Conservation (phyloP, 2,888 invertebrate genomes). For the Sarcophaga subvicina region DNA sequence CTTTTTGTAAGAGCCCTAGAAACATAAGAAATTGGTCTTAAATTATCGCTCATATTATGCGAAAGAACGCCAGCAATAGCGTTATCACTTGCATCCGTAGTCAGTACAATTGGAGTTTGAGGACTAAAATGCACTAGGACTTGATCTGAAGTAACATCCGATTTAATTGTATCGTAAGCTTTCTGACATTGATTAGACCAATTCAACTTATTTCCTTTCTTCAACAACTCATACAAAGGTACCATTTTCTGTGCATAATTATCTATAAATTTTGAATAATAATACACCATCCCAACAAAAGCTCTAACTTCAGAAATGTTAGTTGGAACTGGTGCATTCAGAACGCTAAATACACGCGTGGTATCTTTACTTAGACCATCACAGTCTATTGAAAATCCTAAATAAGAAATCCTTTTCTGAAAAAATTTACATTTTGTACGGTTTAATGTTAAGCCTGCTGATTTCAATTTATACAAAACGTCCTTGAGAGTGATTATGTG, state of each 20-base stretch:
- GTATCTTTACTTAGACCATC: conserved; percentile 35
- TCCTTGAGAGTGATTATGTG: conserved; percentile 18
- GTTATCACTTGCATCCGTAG: conserved; percentile 62
- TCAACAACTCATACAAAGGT: conserved; percentile 39
- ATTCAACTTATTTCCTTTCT: conserved; percentile 23
- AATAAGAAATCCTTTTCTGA: conserved; percentile 35
- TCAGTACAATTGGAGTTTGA: conserved; percentile 62
- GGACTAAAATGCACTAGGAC: background rate
- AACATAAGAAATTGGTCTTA: conserved; percentile 42
- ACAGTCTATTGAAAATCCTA: conserved; percentile 46
- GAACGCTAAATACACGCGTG: conserved; percentile 21
- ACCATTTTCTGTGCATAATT: conserved; percentile 39
- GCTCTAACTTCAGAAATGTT: conserved; percentile 25
- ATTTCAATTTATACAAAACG: conserved; percentile 33
- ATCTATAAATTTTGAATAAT: conserved; percentile 2
- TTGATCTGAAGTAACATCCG: conserved; percentile 17
- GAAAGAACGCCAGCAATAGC: conserved; percentile 13
- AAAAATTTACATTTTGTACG: conserved; percentile 43
- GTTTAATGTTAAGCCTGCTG: conserved; percentile 12
- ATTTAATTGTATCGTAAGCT: too few species aligned
- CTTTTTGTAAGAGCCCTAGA: conserved; percentile 9
- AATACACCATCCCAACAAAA: conserved; percentile 8
- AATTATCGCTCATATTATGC: background rate
- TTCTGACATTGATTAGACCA: too few species aligned
- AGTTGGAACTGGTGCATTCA: conserved; percentile 24